Percentiles rank a stretch among this genome's conserved stretches.
phyloP scores from a whole-genome alignment of 2,888 invertebrate species.

The Phorcus lineatus region DNA sequence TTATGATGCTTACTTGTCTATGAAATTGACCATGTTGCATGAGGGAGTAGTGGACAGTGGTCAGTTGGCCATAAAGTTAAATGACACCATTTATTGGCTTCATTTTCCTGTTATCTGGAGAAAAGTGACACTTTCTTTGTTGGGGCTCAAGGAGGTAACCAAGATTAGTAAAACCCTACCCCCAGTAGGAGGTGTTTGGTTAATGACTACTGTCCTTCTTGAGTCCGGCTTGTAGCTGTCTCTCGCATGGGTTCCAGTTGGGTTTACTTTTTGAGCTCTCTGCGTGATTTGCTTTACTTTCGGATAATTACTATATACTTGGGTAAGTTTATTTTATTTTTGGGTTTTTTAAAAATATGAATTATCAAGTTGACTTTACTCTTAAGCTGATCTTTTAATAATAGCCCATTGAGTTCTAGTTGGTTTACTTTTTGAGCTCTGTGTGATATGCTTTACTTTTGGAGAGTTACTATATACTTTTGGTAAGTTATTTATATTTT shows the following conservation, averaged over 20 bases:
- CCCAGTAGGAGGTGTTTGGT: too few species aligned
- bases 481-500: too few species aligned
- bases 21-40: constrained; percentile 15
- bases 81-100: constrained; percentile 3
- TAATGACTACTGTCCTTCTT: neutral
- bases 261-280: neutral
- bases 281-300: neutral
- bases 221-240: neutral
- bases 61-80: neutral
- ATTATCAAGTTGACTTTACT: neutral
- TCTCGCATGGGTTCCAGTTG: neutral
- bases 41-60: neutral
- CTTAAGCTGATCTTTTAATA: too few species aligned
- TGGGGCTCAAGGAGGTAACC: too few species aligned
- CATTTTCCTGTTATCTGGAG: too few species aligned
- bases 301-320: neutral
- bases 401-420: too few species aligned
- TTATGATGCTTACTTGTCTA: constrained; percentile 20
- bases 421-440: too few species aligned
- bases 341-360: neutral
- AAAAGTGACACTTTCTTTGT: too few species aligned
- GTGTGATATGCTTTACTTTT: too few species aligned
- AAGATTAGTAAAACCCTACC: too few species aligned
- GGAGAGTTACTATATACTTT: too few species aligned
- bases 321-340: neutral